Percentiles rank a stretch among this genome's conserved stretches.
phyloP scores from a whole-genome alignment of 2,113 vertebrate genomes.

The Rhea pennata region DNA sequence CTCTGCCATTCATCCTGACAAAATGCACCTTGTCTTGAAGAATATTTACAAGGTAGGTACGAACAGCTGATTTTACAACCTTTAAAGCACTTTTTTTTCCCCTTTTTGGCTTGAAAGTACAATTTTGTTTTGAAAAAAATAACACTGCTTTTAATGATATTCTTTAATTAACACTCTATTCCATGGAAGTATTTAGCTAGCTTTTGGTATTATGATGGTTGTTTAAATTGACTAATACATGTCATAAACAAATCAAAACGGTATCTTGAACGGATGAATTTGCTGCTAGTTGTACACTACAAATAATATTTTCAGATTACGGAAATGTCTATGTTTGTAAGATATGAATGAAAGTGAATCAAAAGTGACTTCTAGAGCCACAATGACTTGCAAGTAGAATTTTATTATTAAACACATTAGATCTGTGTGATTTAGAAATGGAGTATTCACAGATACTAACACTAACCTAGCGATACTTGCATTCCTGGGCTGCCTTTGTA shows the following conservation, averaged over 20 bases:
- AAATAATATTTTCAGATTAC: background rate
- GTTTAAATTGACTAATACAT: background rate
- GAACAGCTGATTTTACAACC: background rate
- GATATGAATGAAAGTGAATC: background rate
- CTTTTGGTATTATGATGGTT: background rate
- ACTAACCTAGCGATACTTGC: background rate
- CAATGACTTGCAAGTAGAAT: background rate
- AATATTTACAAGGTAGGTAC: constrained; percentile 87
- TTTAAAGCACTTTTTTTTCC: background rate
- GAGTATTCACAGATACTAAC: background rate
- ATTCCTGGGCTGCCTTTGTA: background rate
- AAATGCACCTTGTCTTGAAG: constrained; percentile 87
- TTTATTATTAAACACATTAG: background rate
- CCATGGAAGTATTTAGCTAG: background rate
- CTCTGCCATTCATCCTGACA: constrained; percentile 94
- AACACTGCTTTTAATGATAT: background rate
- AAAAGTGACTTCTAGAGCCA: background rate
- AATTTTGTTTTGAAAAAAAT: background rate
- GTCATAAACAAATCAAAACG: background rate
- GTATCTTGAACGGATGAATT: background rate
- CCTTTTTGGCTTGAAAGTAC: background rate
- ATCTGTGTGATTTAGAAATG: background rate
- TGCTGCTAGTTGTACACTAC: background rate
- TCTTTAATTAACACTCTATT: background rate
- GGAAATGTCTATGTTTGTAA: background rate